A percentile compares a stretch with the other conserved stretches of the same genome.
Evolutionary conservation across 1,140 invertebrate genomes (phyloP).

Genomic region (Nasonia longicornis): DNA sequence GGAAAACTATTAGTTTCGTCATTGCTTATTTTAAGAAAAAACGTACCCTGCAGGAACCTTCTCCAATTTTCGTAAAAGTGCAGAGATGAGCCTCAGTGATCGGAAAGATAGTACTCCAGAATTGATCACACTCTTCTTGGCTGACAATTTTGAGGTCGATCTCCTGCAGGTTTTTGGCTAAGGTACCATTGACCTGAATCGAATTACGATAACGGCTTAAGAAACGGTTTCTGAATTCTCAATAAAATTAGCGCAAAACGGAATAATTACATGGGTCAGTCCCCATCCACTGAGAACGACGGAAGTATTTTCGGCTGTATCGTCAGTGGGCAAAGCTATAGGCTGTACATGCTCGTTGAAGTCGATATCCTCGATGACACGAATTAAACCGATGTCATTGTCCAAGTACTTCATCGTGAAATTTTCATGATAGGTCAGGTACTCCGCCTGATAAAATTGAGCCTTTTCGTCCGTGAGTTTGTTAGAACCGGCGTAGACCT

Average conservation of each 20-base stretch:
- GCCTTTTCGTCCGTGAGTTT: not conserved
- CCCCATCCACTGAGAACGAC: slow-evolving; percentile 68
- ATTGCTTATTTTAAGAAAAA: not conserved
- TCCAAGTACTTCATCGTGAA: slow-evolving; percentile 52
- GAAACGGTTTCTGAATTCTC: not conserved
- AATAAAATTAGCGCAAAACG: not conserved
- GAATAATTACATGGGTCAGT: not conserved
- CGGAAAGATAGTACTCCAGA: slow-evolving; percentile 19
- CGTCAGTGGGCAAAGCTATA: slow-evolving; percentile 45
- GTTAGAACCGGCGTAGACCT: not conserved
- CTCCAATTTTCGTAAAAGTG: slow-evolving; percentile 59
- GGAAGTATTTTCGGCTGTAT: slow-evolving; percentile 48
- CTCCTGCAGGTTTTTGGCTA: slow-evolving; percentile 50
- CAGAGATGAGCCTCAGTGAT: slow-evolving; percentile 44
- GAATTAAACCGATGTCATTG: slow-evolving; percentile 69
- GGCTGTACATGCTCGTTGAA: slow-evolving; percentile 57
- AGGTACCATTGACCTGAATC: slow-evolving; percentile 42
- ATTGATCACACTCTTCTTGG: slow-evolving; percentile 38
- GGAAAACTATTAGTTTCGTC: not conserved
- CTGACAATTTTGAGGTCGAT: slow-evolving; percentile 48
- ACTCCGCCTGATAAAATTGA: slow-evolving; percentile 51
- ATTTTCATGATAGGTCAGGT: slow-evolving; percentile 58
- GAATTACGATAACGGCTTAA: not conserved
- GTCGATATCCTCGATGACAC: slow-evolving; percentile 54
- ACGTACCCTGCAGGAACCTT: slow-evolving; percentile 71